Evolutionary conservation across 2,797 vertebrate genomes (phyloP), one percentile per base, ranked within the genome.

Genomic region (Sebastes hubbsi): DNA sequence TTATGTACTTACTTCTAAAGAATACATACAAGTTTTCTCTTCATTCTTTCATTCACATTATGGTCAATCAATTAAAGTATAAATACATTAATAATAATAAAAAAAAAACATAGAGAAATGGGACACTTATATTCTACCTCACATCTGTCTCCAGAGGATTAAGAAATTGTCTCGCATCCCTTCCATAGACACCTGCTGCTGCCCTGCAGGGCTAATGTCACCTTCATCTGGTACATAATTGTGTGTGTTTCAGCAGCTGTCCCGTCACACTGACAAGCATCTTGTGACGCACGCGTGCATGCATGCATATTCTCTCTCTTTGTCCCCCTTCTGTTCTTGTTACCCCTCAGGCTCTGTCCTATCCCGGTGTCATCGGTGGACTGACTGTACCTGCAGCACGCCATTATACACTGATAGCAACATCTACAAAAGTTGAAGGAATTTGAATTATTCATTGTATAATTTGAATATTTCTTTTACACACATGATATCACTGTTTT

Each of bases 201-300:
- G 80, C 80, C 84, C 89, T 80, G 78, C 78, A 87, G 86, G 85
- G 67, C 70, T 80, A 64, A 88, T 88, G 89, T 93, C 92, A 92
- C 93, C 90, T 92, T 93, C 85, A 90, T 85, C 68, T 79, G 42
- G 30, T 77, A 90, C 78, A 84, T 87, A 76, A 78, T 77, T 80
- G 70, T 64, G 76, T 90, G 78, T 79, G 74, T 82, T 90, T 88
- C 78, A 86, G 77, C 89, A 91, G 86, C 78, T 91, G 89, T 88
- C 73, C 78, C 49, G 52, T 83, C 80, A 85, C 75, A 80, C 59
- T 90, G 82, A 90, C 89, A 81, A 42, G 61, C 79, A 59, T 84
- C 78, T 79, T 73, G 73, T 81, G 80, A 81, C 75, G 83, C 71
- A 32, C 52, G 6, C 52, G 65, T 54, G 12, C 81, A 61, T 54